These are phyloP conservation scores for Nomada fabriciana DNA, from an alignment of 2,888 invertebrate genomes.

Conservation along the genomic window DNA sequence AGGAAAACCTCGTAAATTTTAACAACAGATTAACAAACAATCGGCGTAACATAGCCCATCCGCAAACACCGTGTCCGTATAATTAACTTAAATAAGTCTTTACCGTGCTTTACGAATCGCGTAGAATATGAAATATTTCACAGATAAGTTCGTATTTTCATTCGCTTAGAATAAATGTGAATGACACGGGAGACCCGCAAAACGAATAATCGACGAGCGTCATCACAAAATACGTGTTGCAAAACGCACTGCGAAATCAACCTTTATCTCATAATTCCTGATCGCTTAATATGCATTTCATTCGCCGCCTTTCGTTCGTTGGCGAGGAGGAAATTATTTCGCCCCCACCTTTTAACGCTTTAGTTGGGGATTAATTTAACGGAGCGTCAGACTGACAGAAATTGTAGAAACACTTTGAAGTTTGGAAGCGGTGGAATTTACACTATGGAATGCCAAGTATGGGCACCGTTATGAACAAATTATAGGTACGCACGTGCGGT, in stretches of 20 bases:
- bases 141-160: no score
- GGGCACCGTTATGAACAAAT: conserved; percentile 55
- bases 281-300: neutral
- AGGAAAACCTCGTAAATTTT: neutral
- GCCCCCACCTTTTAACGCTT: neutral
- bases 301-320: neutral
- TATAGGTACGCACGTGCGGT: conserved; percentile 41
- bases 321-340: neutral
- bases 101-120: neutral
- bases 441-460: conserved; percentile 49
- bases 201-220: neutral
- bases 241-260: neutral
- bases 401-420: conserved; percentile 57
- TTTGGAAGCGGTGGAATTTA: conserved; percentile 54
- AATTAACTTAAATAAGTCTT: neutral
- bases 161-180: neutral
- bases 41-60: neutral
- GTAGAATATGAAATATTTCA: neutral
- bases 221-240: neutral
- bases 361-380: conserved; percentile 9
- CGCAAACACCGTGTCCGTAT: neutral
- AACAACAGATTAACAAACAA: neutral
- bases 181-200: neutral
- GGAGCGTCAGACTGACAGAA: conserved; percentile 14
- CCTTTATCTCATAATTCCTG: conserved; percentile 3